Evolutionary conservation across 2,113 vertebrate species (phyloP), one percentile per base, ranked within the genome.

Genomic region (Gobius niger): DNA sequence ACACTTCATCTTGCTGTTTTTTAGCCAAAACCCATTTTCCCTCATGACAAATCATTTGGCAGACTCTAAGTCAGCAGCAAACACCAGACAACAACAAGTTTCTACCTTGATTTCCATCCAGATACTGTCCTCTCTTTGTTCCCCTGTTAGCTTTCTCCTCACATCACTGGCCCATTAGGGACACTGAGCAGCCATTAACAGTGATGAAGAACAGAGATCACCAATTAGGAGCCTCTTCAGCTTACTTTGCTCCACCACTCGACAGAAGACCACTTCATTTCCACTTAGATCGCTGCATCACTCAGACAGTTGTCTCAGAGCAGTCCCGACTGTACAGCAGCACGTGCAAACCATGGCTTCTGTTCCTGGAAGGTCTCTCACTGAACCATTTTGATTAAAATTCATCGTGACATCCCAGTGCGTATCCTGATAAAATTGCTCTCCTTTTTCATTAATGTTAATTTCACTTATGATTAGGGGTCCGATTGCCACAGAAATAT

Each of bases 221-320:
- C 67, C 74, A 82, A 84, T 88, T 78, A 85, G 62, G 75, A 47
- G 19, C 52, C 76, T 73, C 73, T 68, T 63, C 2, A 11, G 60
- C 52, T 61, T 49, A 57, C 54, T 83, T 56, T 57, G 57, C 56
- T 50, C 47, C 76, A 70, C 44, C 44, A 16, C 54, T 80, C 52
- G 72, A 41, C 61, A 72, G 42, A 81, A 63, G 78, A 82, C 70
- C 70, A 76, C 83, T 87, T 85, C 69, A 88, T 86, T 86, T 84
- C 57, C 62, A 65, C 62, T 49, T 41, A 16, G 72, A 72, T 72
- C 60, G 53, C 10, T 57, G 14, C 24, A 42, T 57, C 51, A 52
- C 61, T 69, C 65, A 44, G 34, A 14, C 16, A 63, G 41, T n/a
- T 5, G 16, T 53, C 24, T 62, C 41, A 63, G n/a, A 46, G 57